Evolutionary conservation across 2,797 vertebrate genomes (phyloP).

Genomic region (Pangasius sanitwongsei): DNA sequence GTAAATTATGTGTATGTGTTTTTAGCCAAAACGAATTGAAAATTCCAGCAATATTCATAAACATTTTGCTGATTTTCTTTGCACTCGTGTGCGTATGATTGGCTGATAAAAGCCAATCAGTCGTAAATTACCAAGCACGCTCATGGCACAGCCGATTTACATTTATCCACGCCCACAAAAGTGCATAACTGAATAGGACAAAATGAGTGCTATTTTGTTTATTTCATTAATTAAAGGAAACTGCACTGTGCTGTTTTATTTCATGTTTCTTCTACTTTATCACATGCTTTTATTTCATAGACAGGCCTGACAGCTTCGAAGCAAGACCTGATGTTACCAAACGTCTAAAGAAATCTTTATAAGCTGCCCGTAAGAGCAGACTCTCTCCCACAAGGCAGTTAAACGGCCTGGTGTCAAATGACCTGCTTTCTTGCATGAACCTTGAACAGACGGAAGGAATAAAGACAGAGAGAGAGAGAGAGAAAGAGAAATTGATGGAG

Average conservation of each 20-base stretch:
- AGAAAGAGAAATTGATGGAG: conserved; percentile 15
- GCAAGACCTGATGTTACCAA: neutral
- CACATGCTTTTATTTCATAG: too few relatives aligned
- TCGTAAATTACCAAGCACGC: neutral
- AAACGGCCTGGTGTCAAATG: conserved; percentile 21
- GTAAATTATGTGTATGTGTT: neutral
- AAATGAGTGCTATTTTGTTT: neutral
- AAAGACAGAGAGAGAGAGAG: neutral
- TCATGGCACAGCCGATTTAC: neutral
- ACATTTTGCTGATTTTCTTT: neutral
- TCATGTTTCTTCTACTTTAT: neutral
- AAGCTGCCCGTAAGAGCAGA: neutral
- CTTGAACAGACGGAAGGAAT: conserved; percentile 7
- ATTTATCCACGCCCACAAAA: neutral
- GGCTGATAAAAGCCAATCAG: neutral
- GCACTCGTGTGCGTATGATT: neutral
- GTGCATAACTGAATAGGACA: neutral
- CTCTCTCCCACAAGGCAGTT: neutral
- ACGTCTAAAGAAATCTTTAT: neutral
- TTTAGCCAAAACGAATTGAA: neutral
- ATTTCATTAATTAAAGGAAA: neutral
- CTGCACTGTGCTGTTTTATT: neutral
- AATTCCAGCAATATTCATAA: neutral
- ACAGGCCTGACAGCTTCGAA: neutral
- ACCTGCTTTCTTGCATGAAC: conserved; percentile 24